Base-by-base conservation (phyloP, 2,888 invertebrate genomes). In the Agrotis exclamationis region DNA sequence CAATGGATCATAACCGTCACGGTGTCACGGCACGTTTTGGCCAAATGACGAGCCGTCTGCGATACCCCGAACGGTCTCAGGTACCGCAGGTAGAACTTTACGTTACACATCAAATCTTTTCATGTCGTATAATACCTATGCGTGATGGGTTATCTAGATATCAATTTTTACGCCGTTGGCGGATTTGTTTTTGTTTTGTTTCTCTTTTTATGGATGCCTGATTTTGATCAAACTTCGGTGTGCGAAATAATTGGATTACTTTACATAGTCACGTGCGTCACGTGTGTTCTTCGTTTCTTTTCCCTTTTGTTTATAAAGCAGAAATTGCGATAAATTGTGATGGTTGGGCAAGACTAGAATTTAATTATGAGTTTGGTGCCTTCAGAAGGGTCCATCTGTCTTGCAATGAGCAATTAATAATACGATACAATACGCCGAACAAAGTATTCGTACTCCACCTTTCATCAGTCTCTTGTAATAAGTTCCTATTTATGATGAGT, bases 1-100 rank as follows among this genome's bases (percentile, higher is more conserved):
- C 74, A 77, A 74, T 77, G 59, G 91, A 76, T 85, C 69, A 91
- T 94, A 92, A 93, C 90, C 87, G 90, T 90, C 89, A 89, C 86
- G 92, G 91, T 92, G 92, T 92, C 93, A 88, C 86, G 92, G 91
- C 94, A 94, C 93, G 93, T 93, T 88, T 86, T 81, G 85, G 77
- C 81, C 74, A 79, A 87, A 87, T 80, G 87, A 77, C 81, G 79
- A 78, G 75, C 79, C 85, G 69, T 39, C 39, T 39, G 9, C 39
- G 39, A 39, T 72, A 74, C 76, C 79, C 6, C 39, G 13, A 28
- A 48, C 13, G 89, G 91, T 81, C 24, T 20, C 50, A 45, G 50
- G 67, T 47, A 59, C 47, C 59, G 50, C 59, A 68, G 76, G 71
- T 79, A 73, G 33, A 47, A 24, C 28, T 85, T 79, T 83, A 70